Evolutionary conservation across 2,888 invertebrate genomes (phyloP).

Genomic region (Sminthurides aquaticus): DNA sequence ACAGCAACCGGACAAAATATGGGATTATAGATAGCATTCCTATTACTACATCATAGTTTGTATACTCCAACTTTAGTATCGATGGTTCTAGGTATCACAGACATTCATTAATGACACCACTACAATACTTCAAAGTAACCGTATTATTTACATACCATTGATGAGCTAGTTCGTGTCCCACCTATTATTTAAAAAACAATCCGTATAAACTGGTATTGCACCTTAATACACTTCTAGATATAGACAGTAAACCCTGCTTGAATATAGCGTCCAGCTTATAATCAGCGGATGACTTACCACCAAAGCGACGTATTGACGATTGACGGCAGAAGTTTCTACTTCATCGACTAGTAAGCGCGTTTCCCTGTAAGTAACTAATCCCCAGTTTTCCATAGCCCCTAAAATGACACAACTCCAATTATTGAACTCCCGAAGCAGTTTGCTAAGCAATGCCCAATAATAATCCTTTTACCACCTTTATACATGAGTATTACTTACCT

Average conservation of each 20-base stretch:
- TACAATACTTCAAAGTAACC: no score
- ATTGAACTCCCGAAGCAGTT: constrained; percentile 3
- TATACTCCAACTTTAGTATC: no score
- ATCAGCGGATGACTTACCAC: not conserved
- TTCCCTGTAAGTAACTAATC: constrained; percentile 20
- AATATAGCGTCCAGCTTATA: not conserved
- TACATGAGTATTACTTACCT: constrained; percentile 48
- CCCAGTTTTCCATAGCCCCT: constrained; percentile 36
- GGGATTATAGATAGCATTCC: no score
- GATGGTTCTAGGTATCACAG: no score
- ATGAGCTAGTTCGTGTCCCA: constrained; percentile 17
- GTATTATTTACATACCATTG: no score
- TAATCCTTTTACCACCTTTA: not conserved
- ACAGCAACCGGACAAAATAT: no score
- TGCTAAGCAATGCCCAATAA: constrained; percentile 11
- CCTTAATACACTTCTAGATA: constrained; percentile 4
- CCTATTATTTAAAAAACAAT: not conserved
- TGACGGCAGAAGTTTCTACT: constrained; percentile 74
- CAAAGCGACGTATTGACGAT: constrained; percentile 72
- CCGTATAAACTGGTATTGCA: not conserved
- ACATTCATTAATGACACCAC: no score
- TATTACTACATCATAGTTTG: no score
- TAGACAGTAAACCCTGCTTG: not conserved
- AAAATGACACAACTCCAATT: not conserved
- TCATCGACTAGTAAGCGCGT: constrained; percentile 71